These are phyloP conservation scores for Cepaea nemoralis DNA, from an alignment of 1,140 invertebrate species.

Conservation along the genomic window DNA sequence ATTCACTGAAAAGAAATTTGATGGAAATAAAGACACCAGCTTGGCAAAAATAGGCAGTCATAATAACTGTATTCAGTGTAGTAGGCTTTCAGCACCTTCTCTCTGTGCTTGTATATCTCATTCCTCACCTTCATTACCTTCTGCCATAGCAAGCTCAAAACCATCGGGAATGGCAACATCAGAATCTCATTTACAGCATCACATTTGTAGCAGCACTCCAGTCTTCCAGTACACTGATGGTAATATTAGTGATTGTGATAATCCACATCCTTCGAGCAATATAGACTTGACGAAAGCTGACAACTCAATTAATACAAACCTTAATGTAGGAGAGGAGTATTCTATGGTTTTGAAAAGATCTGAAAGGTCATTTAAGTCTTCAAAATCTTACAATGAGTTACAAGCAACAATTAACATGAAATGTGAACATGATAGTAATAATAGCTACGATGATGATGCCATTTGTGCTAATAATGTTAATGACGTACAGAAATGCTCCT, in stretches of 20 bases:
- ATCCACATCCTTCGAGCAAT: neutral
- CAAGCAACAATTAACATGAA: neutral
- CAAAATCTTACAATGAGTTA: neutral
- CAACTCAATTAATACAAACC: neutral
- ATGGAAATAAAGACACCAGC: neutral
- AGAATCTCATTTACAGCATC: neutral
- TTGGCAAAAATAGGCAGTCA: neutral
- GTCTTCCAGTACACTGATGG: neutral
- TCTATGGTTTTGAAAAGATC: conserved; percentile 34
- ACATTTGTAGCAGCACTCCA: neutral
- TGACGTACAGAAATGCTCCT: neutral
- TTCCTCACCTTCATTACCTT: neutral
- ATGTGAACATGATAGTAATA: neutral
- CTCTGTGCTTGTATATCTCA: neutral
- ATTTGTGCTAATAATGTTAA: neutral
- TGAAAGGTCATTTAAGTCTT: neutral
- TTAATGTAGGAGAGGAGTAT: conserved; percentile 21
- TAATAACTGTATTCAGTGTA: neutral
- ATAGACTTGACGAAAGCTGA: neutral
- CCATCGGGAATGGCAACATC: neutral
- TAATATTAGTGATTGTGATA: too few species aligned
- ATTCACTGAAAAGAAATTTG: neutral
- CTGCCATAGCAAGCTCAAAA: neutral
- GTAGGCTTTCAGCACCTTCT: neutral
- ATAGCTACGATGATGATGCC: neutral